Base-by-base conservation (phyloP, 37 sponge, comb jelly and placozoan genomes). In the Lycopodina hypogea region DNA sequence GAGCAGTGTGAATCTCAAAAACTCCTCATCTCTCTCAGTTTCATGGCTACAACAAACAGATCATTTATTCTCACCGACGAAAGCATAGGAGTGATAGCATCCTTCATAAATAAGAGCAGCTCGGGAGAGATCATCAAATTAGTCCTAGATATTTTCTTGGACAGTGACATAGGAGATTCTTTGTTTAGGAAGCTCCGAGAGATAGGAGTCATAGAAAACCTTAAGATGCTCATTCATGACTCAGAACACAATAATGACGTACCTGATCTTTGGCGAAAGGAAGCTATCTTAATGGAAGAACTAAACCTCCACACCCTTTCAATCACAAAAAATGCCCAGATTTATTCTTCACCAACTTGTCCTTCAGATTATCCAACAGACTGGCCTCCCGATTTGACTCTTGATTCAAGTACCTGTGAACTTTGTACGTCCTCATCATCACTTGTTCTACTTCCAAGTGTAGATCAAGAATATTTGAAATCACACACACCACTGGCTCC, bases 221-320 rank as follows among this genome's bases (percentile, higher is more conserved):
- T 90, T 21, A 24, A 28, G 21, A 26, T 58, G 41, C 81, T 66
- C 51, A 72, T 81, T 1, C 62, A 84, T 19, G 84, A 88, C 52
- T 51, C 65, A 0, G 48, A 23, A 1, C 71, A 70, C 45, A 72
- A 28, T 4, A 42, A 48, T 1, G 59, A 80, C 2, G 78, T 67
- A 35, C 50, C 77, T 14, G 93, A 92, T 38, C 72, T 92, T 1
- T 73, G 67, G 38, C 45, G 93, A 39, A 88, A 89, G 93, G 84
- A 69, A 0, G 59, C 35, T 26, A 72, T 80, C 23, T 78, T 92
- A 0, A n/a, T 87, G 42, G 93, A 92, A 81, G 88, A 88, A 65
- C 70, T 67, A 23, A 32, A 64, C 42, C 85, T 92, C 19, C 61
- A 88, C 80, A 87, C 93, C 8, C 23, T 92, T 3, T 32, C 76